Conservation (phyloP, 2,797 vertebrate genomes). For the Remorina albescens region DNA sequence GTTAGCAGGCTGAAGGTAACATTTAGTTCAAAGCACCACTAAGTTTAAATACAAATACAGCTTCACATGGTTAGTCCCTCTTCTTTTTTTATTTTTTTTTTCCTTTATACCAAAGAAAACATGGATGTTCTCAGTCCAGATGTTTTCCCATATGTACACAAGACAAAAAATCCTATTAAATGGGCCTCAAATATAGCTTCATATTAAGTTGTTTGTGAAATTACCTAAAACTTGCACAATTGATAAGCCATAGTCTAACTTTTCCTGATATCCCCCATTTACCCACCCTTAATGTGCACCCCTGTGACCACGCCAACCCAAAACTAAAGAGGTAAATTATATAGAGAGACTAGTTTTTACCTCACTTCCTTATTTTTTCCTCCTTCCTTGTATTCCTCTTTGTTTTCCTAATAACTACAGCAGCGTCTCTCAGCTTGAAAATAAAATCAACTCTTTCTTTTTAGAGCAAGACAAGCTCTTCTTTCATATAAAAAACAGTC, state of each 20-base stretch:
- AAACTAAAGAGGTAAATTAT: background rate
- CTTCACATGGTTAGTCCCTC: background rate
- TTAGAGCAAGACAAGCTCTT: slow-evolving; percentile 50
- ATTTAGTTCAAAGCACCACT: background rate
- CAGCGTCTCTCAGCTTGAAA: slow-evolving; percentile 47
- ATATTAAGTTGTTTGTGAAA: too few relatives aligned
- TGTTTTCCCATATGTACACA: background rate
- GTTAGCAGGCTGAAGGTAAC: background rate
- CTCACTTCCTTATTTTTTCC: background rate
- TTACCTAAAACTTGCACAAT: background rate
- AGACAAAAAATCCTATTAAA: too few relatives aligned
- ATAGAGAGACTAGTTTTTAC: background rate
- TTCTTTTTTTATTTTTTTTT: background rate
- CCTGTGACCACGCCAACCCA: too few relatives aligned
- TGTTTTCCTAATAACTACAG: slow-evolving; percentile 59
- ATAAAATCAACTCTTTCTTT: slow-evolving; percentile 49
- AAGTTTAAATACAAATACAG: background rate
- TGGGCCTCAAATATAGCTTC: too few relatives aligned
- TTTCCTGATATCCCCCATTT: background rate
- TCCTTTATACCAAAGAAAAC: background rate
- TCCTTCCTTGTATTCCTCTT: slow-evolving; percentile 23
- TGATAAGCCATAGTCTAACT: background rate
- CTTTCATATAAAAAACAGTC: slow-evolving; percentile 61
- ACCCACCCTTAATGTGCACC: background rate
- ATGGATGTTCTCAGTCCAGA: background rate